Percentiles rank a stretch among this genome's conserved stretches.
These are phyloP conservation scores for Heliconius hewitsoni DNA, from an alignment of 1,140 invertebrate species.

Conservation along the genomic window DNA sequence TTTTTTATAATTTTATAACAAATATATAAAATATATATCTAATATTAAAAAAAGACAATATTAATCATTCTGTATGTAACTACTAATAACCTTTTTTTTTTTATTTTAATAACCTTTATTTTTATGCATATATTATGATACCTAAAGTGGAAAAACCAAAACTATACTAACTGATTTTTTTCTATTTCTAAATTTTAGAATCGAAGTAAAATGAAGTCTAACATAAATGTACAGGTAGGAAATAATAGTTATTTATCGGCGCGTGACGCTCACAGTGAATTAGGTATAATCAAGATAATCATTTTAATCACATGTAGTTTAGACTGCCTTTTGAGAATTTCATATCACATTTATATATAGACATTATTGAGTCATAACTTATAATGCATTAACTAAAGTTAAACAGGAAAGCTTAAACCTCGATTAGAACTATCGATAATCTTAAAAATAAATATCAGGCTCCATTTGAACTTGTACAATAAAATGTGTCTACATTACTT, in stretches of 20 bases:
- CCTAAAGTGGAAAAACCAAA: not conserved
- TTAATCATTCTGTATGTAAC: no score
- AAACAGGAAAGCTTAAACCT: no score
- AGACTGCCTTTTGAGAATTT: slow-evolving; percentile 15
- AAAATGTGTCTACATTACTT: not conserved
- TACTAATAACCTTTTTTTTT: no score
- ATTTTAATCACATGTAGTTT: slow-evolving; percentile 30
- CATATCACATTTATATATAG: not conserved
- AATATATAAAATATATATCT: no score
- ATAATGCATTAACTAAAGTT: not conserved
- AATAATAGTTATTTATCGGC: slow-evolving; percentile 36
- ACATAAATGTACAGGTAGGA: slow-evolving; percentile 15
- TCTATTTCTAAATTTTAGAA: not conserved
- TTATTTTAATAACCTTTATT: no score
- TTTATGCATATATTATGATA: no score
- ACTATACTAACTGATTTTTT: no score
- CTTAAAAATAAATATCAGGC: no score
- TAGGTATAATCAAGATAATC: slow-evolving; percentile 33
- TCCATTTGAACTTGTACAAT: not conserved
- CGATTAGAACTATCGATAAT: no score
- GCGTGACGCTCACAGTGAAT: slow-evolving; percentile 32
- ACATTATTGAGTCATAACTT: not conserved
- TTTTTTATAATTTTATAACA: no score
- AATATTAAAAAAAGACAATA: no score
- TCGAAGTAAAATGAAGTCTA: not conserved